phyloP scores from a whole-genome alignment of 2,113 vertebrate genomes.

The Hystrix cristata region DNA sequence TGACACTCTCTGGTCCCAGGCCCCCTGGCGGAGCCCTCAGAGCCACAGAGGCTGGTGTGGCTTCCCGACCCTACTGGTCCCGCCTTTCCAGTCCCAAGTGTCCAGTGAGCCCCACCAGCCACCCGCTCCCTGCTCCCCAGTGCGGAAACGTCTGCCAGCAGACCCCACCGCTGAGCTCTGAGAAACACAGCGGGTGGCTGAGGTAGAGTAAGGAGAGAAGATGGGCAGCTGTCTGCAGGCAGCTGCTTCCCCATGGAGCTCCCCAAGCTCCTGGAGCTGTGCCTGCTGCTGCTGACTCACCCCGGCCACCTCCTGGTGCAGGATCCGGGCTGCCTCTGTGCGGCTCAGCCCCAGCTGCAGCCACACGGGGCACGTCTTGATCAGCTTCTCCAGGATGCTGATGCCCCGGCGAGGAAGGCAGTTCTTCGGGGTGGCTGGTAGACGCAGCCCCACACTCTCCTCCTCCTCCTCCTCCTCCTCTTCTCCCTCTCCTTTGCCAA shows the following conservation, averaged over 20 bases:
- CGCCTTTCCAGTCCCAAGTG: background rate
- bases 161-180: too few relatives aligned
- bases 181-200: background rate
- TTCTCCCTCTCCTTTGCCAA: conserved; percentile 47
- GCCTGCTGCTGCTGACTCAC: conserved; percentile 86
- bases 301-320: conserved; percentile 91
- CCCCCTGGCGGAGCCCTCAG: background rate
- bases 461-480: conserved; percentile 67
- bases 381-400: conserved; percentile 92
- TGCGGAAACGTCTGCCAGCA: background rate
- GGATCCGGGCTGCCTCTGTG: conserved; percentile 86
- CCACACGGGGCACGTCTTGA: conserved; percentile 94
- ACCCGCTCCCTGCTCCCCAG: accelerated
- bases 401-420: conserved; percentile 84
- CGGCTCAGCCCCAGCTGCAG: conserved; percentile 90
- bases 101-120: background rate
- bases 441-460: conserved; percentile 40
- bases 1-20: background rate
- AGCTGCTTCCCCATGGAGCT: background rate
- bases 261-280: background rate
- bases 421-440: conserved; percentile 35
- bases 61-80: background rate
- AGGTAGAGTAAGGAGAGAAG: background rate
- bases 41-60: background rate
- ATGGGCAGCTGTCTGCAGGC: accelerated